These are phyloP conservation scores for Catharus bicknelli DNA, from an alignment of 2,113 vertebrate species.

Conservation along the genomic window DNA sequence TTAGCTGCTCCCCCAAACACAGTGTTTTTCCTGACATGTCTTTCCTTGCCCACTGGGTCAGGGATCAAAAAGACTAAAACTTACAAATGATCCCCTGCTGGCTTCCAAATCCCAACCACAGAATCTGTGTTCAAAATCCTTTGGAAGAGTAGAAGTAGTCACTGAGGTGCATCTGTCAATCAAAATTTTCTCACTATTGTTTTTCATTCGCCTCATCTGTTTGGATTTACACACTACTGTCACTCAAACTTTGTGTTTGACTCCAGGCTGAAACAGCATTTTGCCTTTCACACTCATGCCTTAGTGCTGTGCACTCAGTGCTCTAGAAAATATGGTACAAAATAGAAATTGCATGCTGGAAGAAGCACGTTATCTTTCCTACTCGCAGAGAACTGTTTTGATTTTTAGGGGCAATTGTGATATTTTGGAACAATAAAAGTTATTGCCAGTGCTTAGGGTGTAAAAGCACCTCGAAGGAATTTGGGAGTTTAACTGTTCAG, in stretches of 20 bases:
- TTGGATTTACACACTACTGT: neutral
- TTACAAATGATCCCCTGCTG: conserved; percentile 58
- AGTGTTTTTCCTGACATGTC: conserved; percentile 40
- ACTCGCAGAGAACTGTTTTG: neutral
- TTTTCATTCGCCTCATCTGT: neutral
- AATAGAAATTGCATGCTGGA: neutral
- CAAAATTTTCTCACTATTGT: conserved; percentile 2
- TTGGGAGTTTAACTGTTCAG: neutral
- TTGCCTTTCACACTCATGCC: neutral
- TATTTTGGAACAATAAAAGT: neutral
- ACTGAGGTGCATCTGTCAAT: conserved; percentile 7
- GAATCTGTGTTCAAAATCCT: conserved; percentile 25
- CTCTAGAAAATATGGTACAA: neutral
- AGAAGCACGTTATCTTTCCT: neutral
- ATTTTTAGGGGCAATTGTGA: neutral
- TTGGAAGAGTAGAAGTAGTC: neutral
- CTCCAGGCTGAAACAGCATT: neutral
- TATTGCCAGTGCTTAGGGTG: neutral
- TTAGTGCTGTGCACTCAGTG: neutral
- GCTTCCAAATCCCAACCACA: conserved; percentile 45
- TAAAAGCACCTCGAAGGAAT: neutral
- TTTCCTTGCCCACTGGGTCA: conserved; percentile 57
- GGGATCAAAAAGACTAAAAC: conserved; percentile 61
- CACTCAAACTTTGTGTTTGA: neutral
- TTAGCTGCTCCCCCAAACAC: conserved; percentile 43